Percentiles rank a stretch among this genome's conserved stretches.
These are phyloP conservation scores for Magallana nippona DNA, from an alignment of 2,888 invertebrate species.

Conservation along the genomic window DNA sequence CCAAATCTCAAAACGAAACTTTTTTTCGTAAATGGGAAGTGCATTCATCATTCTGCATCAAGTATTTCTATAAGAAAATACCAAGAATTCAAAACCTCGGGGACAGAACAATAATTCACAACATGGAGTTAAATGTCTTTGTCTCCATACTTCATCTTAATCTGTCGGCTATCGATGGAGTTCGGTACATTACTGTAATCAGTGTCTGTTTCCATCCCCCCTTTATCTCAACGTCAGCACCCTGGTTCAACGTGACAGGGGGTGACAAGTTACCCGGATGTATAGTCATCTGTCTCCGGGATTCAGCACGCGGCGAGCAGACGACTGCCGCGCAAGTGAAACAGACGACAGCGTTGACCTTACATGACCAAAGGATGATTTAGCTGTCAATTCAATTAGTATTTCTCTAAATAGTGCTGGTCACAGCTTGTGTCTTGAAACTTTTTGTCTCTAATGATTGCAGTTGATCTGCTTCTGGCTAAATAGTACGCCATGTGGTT, in stretches of 20 bases:
- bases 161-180: background rate
- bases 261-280: conserved; percentile 13
- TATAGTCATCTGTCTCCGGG: background rate
- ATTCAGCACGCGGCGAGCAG: background rate
- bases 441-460: conserved; percentile 10
- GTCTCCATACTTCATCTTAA: background rate
- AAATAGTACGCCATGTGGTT: conserved; percentile 22
- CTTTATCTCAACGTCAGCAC: conserved; percentile 21
- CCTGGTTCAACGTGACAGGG: background rate
- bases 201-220: background rate
- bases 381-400: conserved; percentile 33
- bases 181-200: conserved; percentile 16
- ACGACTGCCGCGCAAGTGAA: conserved; percentile 10
- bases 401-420: conserved; percentile 21
- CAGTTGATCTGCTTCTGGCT: conserved; percentile 2
- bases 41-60: too few species aligned
- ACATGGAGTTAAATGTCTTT: background rate
- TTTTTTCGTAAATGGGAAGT: too few species aligned
- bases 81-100: too few species aligned
- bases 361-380: conserved; percentile 7
- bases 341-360: background rate
- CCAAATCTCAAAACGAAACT: too few species aligned
- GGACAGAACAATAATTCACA: too few species aligned
- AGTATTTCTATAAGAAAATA: too few species aligned
- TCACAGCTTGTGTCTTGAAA: conserved; percentile 17